A percentile compares a stretch with the other conserved stretches of the same genome.
These are phyloP conservation scores for Abrostola triplasia DNA, from an alignment of 2,888 invertebrate genomes.

Conservation along the genomic window DNA sequence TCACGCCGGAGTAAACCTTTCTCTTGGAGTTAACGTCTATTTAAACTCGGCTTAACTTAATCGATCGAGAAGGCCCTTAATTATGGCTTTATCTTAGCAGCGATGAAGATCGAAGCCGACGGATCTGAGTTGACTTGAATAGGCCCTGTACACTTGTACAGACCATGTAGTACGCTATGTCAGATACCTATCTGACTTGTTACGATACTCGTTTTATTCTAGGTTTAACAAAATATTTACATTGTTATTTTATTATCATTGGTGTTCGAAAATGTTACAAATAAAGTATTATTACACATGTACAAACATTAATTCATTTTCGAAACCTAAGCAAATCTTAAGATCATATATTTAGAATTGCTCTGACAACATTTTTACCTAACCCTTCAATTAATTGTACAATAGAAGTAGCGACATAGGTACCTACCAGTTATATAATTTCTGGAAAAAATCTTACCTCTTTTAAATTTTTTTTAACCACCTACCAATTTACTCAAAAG, in stretches of 20 bases:
- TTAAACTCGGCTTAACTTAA: slow-evolving; percentile 88
- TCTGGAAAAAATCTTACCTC: neutral
- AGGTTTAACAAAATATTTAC: too few species aligned
- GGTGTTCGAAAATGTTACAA: neutral
- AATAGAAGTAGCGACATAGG: too few species aligned
- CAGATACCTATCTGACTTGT: too few species aligned
- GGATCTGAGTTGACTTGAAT: slow-evolving; percentile 79
- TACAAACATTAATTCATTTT: too few species aligned
- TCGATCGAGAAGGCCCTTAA: slow-evolving; percentile 88
- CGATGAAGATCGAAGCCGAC: slow-evolving; percentile 80
- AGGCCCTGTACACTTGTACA: slow-evolving; percentile 62
- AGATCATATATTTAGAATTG: too few species aligned
- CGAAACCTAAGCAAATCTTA: too few species aligned
- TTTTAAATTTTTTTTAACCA: too few species aligned
- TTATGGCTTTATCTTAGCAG: slow-evolving; percentile 86
- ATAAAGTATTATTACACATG: too few species aligned
- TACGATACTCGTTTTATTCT: too few species aligned
- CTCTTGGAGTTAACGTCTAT: slow-evolving; percentile 87
- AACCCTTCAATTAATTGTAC: too few species aligned
- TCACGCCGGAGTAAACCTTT: slow-evolving; percentile 88
- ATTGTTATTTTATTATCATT: neutral
- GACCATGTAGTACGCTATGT: slow-evolving; percentile 50
- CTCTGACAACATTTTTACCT: too few species aligned
- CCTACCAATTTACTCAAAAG: neutral
- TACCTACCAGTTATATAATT: neutral